phyloP scores from a whole-genome alignment of 2,113 vertebrate species.

The Oreochromis niloticus region DNA sequence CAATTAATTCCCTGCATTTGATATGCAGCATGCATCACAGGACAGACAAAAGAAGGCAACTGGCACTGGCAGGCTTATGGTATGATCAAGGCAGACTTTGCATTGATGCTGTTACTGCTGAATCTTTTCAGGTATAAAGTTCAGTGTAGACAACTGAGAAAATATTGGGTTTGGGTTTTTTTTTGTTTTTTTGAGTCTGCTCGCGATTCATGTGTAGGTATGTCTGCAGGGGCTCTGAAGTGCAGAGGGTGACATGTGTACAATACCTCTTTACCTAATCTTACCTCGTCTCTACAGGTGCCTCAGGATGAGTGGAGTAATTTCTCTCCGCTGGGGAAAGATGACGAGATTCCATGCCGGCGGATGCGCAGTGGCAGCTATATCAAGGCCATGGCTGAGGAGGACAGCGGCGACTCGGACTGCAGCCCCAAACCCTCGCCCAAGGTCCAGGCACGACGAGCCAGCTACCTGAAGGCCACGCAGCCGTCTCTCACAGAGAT shows the following conservation, averaged over 20 bases:
- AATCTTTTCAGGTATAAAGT: background rate
- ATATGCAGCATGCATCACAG: conserved; percentile 38
- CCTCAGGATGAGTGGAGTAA: conserved; percentile 91
- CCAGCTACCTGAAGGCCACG: conserved; percentile 98
- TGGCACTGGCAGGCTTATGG: conserved; percentile 19
- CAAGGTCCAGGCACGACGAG: conserved; percentile 89
- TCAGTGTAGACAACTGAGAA: background rate
- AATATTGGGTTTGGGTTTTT: background rate
- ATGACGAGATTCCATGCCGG: conserved; percentile 88
- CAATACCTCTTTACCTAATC: background rate
- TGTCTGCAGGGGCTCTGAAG: background rate
- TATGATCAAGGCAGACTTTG: conserved; percentile 13
- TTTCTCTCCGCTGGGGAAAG: conserved; percentile 81
- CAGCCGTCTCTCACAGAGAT: conserved; percentile 95
- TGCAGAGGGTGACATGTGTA: background rate
- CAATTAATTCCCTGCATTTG: conserved; percentile 28
- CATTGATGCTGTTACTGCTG: background rate
- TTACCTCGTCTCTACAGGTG: conserved; percentile 73
- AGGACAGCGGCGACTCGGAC: conserved; percentile 91
- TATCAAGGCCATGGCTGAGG: conserved; percentile 96
- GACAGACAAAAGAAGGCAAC: conserved; percentile 24
- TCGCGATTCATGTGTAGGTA: background rate
- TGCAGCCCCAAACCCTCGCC: conserved; percentile 90
- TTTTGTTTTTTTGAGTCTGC: background rate
- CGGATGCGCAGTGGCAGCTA: conserved; percentile 97